phyloP scores from a whole-genome alignment of 2,797 vertebrate genomes.

The Neostethus bicornis region DNA sequence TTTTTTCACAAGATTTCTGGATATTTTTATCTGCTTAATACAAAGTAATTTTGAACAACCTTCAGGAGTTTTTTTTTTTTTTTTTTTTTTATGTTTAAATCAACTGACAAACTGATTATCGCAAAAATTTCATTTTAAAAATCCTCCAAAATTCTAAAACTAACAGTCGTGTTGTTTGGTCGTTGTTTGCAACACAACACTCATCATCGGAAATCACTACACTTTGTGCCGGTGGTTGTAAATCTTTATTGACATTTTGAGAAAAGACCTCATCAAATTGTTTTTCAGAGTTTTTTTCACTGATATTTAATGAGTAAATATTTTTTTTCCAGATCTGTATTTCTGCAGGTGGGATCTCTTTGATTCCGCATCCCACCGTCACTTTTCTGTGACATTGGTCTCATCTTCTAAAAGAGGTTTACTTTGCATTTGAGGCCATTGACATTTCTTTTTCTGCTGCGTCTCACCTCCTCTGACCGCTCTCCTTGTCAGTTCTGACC shows the following conservation, averaged over 20 bases:
- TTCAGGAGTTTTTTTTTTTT: too few relatives aligned
- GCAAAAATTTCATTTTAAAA: too few relatives aligned
- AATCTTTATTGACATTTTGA: constrained; percentile 42
- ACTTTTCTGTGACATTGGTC: constrained; percentile 19
- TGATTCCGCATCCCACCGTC: constrained; percentile 32
- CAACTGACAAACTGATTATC: too few relatives aligned
- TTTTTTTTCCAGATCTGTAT: constrained; percentile 26
- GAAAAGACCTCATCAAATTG: constrained; percentile 34
- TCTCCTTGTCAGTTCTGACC: constrained; percentile 83
- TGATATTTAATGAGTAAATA: constrained; percentile 31
- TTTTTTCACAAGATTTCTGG: too few relatives aligned
- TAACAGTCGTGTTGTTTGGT: constrained; percentile 4
- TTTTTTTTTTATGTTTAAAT: too few relatives aligned
- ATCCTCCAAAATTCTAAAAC: too few relatives aligned
- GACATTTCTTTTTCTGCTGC: constrained; percentile 48
- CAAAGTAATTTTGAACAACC: too few relatives aligned
- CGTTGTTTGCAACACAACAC: constrained; percentile 33
- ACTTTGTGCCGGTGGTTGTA: constrained; percentile 38
- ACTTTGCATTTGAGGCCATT: constrained; percentile 52
- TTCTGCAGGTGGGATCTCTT: too few relatives aligned
- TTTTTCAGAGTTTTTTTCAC: constrained; percentile 44
- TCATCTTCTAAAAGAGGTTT: constrained; percentile 22
- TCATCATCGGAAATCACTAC: constrained; percentile 61
- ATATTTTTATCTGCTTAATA: too few relatives aligned
- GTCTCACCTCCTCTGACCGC: constrained; percentile 56